Conservation (phyloP, 2,797 vertebrate genomes). For the Tangara arthus region DNA sequence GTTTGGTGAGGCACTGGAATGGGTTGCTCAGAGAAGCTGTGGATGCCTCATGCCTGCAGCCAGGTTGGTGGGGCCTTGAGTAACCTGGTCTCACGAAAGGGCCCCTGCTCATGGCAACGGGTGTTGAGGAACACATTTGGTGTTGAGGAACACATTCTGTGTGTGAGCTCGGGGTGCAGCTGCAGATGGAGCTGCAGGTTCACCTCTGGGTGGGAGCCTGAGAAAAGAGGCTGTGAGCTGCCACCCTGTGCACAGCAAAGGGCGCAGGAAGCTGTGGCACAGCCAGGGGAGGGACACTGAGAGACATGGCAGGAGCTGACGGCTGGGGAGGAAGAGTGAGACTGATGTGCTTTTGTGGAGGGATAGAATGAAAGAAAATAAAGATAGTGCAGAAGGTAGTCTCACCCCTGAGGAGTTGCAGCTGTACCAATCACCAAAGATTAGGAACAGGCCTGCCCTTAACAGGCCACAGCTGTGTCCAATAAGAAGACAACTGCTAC, state of each 20-base stretch:
- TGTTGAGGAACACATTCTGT: neutral
- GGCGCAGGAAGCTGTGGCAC: neutral
- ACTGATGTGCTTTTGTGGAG: rapidly evolving
- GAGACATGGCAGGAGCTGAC: neutral
- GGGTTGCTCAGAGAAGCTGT: neutral
- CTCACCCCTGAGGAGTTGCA: too few relatives aligned
- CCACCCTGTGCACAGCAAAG: neutral
- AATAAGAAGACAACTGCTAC: too few relatives aligned
- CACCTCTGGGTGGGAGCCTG: rapidly evolving
- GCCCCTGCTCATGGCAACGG: neutral
- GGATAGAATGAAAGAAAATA: too few relatives aligned
- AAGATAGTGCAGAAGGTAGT: too few relatives aligned
- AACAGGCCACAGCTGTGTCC: too few relatives aligned
- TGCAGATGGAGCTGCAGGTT: neutral
- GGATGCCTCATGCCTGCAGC: neutral
- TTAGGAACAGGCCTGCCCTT: too few relatives aligned
- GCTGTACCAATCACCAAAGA: too few relatives aligned
- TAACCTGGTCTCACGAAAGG: rapidly evolving
- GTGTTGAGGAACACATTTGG: too few relatives aligned
- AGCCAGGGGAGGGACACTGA: neutral
- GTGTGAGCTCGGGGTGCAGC: neutral
- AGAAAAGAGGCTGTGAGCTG: neutral
- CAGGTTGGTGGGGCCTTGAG: neutral
- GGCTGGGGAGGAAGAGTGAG: rapidly evolving
- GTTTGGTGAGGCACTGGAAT: neutral